Evolutionary conservation across 1,140 invertebrate genomes (phyloP).

Genomic region (Drosophila obscura): DNA sequence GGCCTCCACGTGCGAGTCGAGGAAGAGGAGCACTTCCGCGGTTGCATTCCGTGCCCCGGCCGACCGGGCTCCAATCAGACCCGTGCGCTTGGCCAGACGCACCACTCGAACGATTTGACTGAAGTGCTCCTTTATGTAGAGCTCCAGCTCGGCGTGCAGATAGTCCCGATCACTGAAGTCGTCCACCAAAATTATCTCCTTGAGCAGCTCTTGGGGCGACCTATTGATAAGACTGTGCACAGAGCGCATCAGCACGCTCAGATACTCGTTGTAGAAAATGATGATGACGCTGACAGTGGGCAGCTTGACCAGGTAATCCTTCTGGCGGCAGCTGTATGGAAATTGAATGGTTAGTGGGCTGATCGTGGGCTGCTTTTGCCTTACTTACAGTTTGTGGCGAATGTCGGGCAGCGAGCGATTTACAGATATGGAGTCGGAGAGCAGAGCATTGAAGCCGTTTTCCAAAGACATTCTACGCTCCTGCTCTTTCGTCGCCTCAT

Average conservation of each 20-base stretch:
- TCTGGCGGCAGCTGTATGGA: slow-evolving; percentile 87
- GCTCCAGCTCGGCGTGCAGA: slow-evolving; percentile 89
- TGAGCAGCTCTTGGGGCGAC: slow-evolving; percentile 91
- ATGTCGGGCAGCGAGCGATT: slow-evolving; percentile 93
- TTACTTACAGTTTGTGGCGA: slow-evolving; percentile 88
- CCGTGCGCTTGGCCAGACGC: slow-evolving; percentile 89
- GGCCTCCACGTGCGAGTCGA: slow-evolving; percentile 97
- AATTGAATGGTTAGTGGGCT: slow-evolving; percentile 23
- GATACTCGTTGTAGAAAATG: slow-evolving; percentile 97
- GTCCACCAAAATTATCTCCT: slow-evolving; percentile 97
- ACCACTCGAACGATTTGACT: slow-evolving; percentile 88
- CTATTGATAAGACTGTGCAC: slow-evolving; percentile 92
- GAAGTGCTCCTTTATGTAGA: slow-evolving; percentile 89
- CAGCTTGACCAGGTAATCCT: slow-evolving; percentile 90
- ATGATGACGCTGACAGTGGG: slow-evolving; percentile 94
- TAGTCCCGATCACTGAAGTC: slow-evolving; percentile 93
- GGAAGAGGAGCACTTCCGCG: slow-evolving; percentile 94
- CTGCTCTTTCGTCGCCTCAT: slow-evolving; percentile 89
- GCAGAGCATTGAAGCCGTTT: slow-evolving; percentile 94
- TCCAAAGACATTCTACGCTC: slow-evolving; percentile 68
- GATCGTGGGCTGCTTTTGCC: not conserved
- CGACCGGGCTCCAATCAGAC: slow-evolving; percentile 94
- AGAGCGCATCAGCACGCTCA: slow-evolving; percentile 93
- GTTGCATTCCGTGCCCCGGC: slow-evolving; percentile 93
- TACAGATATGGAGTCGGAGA: slow-evolving; percentile 94